These are phyloP conservation scores for Nannoperca australis DNA, from an alignment of 2,797 vertebrate genomes.

Conservation along the genomic window DNA sequence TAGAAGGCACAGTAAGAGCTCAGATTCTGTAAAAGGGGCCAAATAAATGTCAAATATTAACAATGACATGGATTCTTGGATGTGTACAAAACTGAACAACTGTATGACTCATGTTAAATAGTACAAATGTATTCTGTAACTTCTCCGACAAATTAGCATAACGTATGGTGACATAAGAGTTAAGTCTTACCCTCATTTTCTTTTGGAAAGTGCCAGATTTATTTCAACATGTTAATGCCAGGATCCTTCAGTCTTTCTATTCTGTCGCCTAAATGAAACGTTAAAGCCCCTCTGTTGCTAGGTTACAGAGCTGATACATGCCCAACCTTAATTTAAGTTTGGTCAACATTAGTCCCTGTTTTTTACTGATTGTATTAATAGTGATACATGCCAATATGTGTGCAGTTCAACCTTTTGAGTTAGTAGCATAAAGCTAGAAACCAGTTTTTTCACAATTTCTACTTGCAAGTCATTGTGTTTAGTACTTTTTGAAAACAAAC, in stretches of 20 bases:
- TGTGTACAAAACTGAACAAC: not conserved
- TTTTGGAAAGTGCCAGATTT: not conserved
- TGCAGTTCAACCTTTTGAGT: not conserved
- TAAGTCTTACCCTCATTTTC: not conserved
- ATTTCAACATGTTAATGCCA: not conserved
- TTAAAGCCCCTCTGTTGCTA: slow-evolving; percentile 2
- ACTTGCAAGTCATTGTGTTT: not conserved
- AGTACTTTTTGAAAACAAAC: not conserved
- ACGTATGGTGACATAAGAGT: not conserved
- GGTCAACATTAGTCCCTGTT: slow-evolving; percentile 13
- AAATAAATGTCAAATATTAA: not conserved
- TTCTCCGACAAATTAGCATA: not conserved
- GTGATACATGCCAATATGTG: not conserved
- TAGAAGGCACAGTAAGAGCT: not conserved
- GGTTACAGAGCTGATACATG: slow-evolving; percentile 2
- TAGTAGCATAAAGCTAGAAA: not conserved
- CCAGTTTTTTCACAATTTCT: not conserved
- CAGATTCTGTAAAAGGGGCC: not conserved
- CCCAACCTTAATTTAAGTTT: slow-evolving; percentile 18
- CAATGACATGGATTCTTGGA: not conserved
- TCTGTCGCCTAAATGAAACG: not conserved
- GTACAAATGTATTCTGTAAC: not conserved
- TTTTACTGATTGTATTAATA: not conserved
- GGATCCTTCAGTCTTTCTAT: not conserved
- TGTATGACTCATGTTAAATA: not conserved